phyloP scores from a whole-genome alignment of 2,888 invertebrate species.

The Agriopis aurantiaria region DNA sequence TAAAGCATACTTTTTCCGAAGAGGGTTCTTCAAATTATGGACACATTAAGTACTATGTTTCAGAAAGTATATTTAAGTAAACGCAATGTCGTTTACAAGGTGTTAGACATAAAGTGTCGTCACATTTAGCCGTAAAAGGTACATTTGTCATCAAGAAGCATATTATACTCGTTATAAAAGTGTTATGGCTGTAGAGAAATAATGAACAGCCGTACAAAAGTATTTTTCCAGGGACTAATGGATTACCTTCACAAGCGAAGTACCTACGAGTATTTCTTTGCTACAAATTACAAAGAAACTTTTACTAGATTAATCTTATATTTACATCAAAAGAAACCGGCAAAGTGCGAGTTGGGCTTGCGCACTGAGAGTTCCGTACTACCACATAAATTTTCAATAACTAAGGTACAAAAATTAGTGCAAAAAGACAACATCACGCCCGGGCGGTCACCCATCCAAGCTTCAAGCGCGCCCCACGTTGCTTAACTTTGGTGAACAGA shows the following conservation, averaged over 20 bases:
- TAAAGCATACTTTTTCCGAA: too few species aligned
- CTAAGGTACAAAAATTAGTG: too few species aligned
- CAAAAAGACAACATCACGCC: too few species aligned
- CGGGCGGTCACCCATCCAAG: too few species aligned
- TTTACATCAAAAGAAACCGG: too few species aligned
- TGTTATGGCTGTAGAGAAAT: constrained; percentile 9
- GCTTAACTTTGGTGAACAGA: too few species aligned
- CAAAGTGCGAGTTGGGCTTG: too few species aligned
- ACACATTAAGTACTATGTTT: too few species aligned
- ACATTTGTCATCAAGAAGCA: constrained; percentile 26
- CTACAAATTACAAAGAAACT: not conserved
- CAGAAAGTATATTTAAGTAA: not conserved
- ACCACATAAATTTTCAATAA: too few species aligned
- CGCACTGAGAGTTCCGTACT: too few species aligned
- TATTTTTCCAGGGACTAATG: constrained; percentile 8
- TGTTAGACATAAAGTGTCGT: constrained; percentile 19
- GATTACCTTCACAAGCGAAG: not conserved
- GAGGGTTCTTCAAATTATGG: too few species aligned
- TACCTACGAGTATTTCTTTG: not conserved
- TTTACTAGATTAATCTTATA: not conserved
- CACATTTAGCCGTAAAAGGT: constrained; percentile 30
- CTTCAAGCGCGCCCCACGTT: too few species aligned
- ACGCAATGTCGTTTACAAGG: constrained; percentile 7
- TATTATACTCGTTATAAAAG: not conserved
- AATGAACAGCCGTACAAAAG: constrained; percentile 4